Conservation (phyloP, 2,113 vertebrate genomes). For the Megaleporinus macrocephalus region DNA sequence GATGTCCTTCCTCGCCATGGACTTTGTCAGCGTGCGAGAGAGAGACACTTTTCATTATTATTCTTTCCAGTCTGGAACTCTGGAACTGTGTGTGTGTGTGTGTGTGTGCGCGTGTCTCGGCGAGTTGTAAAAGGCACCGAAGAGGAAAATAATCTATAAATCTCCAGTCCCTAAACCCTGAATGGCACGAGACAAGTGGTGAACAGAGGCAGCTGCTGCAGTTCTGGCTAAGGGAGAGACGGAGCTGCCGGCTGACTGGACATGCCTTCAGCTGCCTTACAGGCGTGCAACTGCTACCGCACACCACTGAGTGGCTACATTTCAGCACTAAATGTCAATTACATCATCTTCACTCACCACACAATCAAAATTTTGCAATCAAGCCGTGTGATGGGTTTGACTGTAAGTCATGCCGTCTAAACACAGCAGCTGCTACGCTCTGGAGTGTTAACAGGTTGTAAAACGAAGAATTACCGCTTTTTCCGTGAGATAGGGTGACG, state of each 20-base stretch:
- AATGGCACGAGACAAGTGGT: slow-evolving; percentile 38
- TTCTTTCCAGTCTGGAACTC: not conserved
- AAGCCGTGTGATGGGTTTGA: not conserved
- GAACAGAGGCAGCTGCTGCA: slow-evolving; percentile 26
- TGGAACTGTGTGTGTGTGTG: slow-evolving; percentile 16
- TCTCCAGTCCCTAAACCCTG: slow-evolving; percentile 46
- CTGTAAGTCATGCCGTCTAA: not conserved
- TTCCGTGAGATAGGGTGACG: not conserved
- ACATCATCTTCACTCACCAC: slow-evolving; percentile 22
- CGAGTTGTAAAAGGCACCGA: slow-evolving; percentile 53
- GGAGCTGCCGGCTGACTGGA: not conserved
- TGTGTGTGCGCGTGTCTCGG: slow-evolving; percentile 13
- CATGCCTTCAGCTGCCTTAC: not conserved
- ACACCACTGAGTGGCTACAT: slow-evolving; percentile 9
- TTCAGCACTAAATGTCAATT: slow-evolving; percentile 25
- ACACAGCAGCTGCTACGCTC: slow-evolving; percentile 11
- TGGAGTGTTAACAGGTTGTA: not conserved
- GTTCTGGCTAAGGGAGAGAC: not conserved
- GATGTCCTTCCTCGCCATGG: slow-evolving; percentile 23
- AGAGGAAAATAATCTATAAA: slow-evolving; percentile 64
- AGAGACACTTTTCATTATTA: slow-evolving; percentile 20
- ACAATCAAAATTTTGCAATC: slow-evolving; percentile 26
- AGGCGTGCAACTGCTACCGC: not conserved
- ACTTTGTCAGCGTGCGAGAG: slow-evolving; percentile 28
- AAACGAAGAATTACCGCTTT: not conserved